These are phyloP conservation scores for Cylloceria caligata DNA, from an alignment of 2,888 invertebrate species.

Conservation along the genomic window DNA sequence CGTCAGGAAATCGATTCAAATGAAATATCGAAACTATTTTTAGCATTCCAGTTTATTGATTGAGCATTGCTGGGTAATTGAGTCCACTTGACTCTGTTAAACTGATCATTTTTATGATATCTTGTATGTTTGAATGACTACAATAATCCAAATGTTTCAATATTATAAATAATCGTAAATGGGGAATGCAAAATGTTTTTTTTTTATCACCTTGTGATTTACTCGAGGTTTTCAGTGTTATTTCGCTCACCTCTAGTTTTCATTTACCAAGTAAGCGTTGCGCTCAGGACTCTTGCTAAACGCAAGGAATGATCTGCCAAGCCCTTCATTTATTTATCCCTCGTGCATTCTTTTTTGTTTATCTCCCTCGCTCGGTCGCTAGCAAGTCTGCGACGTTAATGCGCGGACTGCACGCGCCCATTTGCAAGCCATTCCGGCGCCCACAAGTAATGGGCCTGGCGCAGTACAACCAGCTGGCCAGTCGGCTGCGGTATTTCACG, in stretches of 20 bases:
- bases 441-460: conserved; percentile 78
- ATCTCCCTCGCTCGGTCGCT: conserved; percentile 33
- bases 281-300: not conserved
- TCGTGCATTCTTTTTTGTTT: conserved; percentile 40
- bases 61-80: too few relatives aligned
- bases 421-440: conserved; percentile 78
- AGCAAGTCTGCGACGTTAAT: conserved; percentile 75
- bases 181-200: not conserved
- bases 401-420: conserved; percentile 76
- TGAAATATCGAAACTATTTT: not conserved
- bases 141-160: not conserved
- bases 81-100: too few relatives aligned
- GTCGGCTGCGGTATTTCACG: conserved; percentile 72
- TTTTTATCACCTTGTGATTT: not conserved
- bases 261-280: conserved; percentile 1
- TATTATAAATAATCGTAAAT: not conserved
- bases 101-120: not conserved
- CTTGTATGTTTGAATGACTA: not conserved
- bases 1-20: too few relatives aligned
- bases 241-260: not conserved
- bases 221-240: not conserved
- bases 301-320: conserved; percentile 12
- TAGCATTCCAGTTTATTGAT: too few relatives aligned
- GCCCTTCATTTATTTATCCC: conserved; percentile 25
- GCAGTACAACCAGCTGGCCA: conserved; percentile 66